These are phyloP conservation scores for Tiaroga cobitis DNA, from an alignment of 2,797 vertebrate species.

Conservation along the genomic window DNA sequence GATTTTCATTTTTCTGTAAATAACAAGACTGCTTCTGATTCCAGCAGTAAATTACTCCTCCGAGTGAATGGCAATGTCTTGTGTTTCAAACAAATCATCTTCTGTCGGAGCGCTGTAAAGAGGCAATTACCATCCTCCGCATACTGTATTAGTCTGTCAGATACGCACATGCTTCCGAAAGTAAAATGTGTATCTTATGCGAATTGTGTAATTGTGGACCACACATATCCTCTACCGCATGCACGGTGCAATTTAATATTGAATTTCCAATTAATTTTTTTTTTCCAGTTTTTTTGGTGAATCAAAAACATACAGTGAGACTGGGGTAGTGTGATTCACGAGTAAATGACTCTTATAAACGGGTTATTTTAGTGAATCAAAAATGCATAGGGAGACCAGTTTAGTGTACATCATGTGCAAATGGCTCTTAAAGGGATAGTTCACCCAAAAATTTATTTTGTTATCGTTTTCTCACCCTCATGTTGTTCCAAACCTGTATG, in stretches of 20 bases:
- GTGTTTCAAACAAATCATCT: conserved; percentile 50
- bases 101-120: conserved; percentile 9
- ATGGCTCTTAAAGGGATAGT: no score
- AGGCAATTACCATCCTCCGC: conserved; percentile 43
- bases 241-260: background rate
- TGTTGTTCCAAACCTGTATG: no score
- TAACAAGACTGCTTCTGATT: conserved; percentile 32
- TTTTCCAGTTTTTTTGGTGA: background rate
- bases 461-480: no score
- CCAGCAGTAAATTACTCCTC: conserved; percentile 43
- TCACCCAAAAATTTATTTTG: no score
- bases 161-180: background rate
- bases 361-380: no score
- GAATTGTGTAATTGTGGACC: conserved; percentile 19
- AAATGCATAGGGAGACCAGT: no score
- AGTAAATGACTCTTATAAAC: no score
- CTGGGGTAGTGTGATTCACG: no score
- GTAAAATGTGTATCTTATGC: conserved; percentile 25
- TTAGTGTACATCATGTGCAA: no score
- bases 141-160: conserved; percentile 25
- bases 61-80: conserved; percentile 39
- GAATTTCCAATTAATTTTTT: background rate
- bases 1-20: conserved; percentile 41
- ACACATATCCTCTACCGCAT: background rate
- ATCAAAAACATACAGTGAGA: background rate